These are phyloP conservation scores for Poeciliopsis retropinna DNA, from an alignment of 2,113 vertebrate genomes.

Conservation along the genomic window DNA sequence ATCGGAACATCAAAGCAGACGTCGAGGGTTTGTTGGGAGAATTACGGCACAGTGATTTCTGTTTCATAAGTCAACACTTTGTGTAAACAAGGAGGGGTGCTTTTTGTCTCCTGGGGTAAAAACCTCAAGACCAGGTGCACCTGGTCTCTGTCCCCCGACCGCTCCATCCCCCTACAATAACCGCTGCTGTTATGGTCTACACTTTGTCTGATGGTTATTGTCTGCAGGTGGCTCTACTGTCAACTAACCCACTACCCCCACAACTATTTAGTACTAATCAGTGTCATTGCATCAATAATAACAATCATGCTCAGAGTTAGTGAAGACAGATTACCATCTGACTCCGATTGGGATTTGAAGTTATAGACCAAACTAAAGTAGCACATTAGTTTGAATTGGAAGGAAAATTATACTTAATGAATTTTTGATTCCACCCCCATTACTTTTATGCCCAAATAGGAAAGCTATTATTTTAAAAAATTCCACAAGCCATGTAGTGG, in stretches of 20 bases:
- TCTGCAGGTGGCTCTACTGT: conserved; percentile 53
- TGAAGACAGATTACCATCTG: background rate
- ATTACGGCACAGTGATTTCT: conserved; percentile 39
- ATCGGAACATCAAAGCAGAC: conserved; percentile 58
- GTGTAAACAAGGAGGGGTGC: conserved; percentile 56
- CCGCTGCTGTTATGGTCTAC: conserved; percentile 47
- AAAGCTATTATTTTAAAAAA: background rate
- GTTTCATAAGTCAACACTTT: conserved; percentile 42
- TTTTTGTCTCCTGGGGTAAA: conserved; percentile 62
- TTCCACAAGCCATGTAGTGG: too few species aligned
- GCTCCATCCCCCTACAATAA: background rate
- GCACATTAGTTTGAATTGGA: background rate
- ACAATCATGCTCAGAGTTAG: background rate
- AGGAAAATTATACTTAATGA: background rate
- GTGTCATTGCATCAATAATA: conserved; percentile 5
- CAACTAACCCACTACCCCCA: background rate
- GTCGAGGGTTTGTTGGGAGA: conserved; percentile 22
- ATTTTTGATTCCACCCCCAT: background rate
- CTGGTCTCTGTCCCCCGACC: conserved; percentile 21
- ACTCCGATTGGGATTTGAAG: background rate
- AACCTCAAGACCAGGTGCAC: conserved; percentile 64
- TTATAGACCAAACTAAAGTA: background rate
- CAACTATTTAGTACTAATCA: background rate
- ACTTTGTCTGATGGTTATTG: conserved; percentile 59
- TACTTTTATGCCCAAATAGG: background rate